Conservation (phyloP, 2,888 invertebrate genomes). For the Diploptera punctata region DNA sequence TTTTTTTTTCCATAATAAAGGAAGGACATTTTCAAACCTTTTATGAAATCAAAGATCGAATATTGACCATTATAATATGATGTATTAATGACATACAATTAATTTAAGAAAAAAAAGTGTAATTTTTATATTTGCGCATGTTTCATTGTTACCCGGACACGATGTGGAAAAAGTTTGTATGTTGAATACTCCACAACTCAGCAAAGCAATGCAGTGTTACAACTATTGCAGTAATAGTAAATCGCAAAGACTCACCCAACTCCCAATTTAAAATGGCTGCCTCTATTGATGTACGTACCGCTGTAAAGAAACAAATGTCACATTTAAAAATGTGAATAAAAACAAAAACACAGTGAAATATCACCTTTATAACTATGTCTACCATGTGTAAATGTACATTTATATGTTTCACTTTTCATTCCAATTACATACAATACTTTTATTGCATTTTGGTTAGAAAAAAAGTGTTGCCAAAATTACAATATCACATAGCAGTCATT, state of each 20-base stretch:
- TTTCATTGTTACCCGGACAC: neutral
- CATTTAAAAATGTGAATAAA: neutral
- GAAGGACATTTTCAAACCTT: too few species aligned
- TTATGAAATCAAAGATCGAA: neutral
- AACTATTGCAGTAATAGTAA: slow-evolving; percentile 1
- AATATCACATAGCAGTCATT: too few species aligned
- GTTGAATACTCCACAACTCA: neutral
- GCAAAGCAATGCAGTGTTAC: slow-evolving; percentile 4
- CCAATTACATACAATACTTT: too few species aligned
- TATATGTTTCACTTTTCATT: too few species aligned
- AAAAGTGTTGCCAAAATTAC: too few species aligned
- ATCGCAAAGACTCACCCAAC: neutral
- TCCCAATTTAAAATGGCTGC: neutral
- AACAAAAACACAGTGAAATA: too few species aligned
- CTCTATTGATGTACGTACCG: neutral
- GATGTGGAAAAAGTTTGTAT: neutral
- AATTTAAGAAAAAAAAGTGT: neutral
- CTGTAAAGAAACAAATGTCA: neutral
- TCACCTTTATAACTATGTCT: too few species aligned
- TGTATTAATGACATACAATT: neutral
- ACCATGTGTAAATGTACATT: too few species aligned
- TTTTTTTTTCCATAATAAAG: too few species aligned
- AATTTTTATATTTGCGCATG: neutral
- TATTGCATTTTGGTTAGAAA: too few species aligned
- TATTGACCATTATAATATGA: neutral